Conservation (phyloP, 2,888 invertebrate genomes). For the Melieria picta region DNA sequence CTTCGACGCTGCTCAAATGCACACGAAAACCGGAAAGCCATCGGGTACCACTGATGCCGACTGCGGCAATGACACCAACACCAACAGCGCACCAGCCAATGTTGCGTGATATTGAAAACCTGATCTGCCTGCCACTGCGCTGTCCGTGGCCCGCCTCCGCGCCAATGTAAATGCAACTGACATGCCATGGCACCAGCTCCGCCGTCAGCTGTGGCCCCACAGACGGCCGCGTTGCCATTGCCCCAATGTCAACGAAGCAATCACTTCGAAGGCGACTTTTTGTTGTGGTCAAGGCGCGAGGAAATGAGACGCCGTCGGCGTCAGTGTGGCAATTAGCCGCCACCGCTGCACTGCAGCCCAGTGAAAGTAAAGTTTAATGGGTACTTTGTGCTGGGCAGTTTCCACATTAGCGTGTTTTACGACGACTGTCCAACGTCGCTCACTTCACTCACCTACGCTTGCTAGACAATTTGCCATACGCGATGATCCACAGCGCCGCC, state of each 20-base stretch:
- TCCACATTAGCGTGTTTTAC: no score
- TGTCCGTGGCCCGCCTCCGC: no score
- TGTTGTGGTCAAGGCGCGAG: no score
- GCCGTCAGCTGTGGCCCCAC: constrained; percentile 1
- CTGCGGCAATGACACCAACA: not conserved
- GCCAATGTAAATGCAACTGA: not conserved
- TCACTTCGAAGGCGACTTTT: not conserved
- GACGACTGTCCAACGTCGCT: no score
- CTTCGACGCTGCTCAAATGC: constrained; percentile 30
- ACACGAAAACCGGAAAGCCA: constrained; percentile 37
- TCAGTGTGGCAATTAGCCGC: no score
- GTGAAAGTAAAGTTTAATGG: no score
- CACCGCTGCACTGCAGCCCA: no score
- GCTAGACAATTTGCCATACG: constrained; percentile 68
- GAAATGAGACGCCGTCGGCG: no score
- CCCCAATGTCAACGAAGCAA: constrained; percentile 13
- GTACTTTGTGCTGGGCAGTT: no score
- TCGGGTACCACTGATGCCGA: not conserved
- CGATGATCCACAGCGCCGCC: constrained; percentile 71
- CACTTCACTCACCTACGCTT: constrained; percentile 65
- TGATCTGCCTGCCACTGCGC: constrained; percentile 14
- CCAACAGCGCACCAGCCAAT: not conserved
- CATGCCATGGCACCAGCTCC: no score
- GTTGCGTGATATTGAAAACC: constrained; percentile 37
- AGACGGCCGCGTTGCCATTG: constrained; percentile 14